Conservation (phyloP, 35 echinoderm and acorn worm genomes). For the Stichopus chloronotus region DNA sequence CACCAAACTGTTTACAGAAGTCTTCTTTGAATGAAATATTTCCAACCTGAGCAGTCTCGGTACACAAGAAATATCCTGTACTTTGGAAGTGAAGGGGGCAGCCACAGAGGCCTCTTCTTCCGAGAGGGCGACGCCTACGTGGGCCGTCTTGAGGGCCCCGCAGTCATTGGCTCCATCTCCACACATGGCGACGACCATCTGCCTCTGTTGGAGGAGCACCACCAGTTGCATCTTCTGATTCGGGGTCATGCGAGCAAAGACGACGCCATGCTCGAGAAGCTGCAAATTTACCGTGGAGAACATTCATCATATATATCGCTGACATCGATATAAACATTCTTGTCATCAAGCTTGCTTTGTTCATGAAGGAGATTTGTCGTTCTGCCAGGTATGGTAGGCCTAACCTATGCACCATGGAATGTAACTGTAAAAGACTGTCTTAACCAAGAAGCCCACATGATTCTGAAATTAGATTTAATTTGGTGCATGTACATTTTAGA, state of each 20-base stretch:
- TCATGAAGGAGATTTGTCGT: no score
- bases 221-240: conserved; percentile 77
- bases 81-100: conserved; percentile 93
- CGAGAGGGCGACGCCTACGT: conserved; percentile 85
- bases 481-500: no score
- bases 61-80: conserved; percentile 83
- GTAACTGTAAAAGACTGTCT: no score
- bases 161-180: conserved; percentile 97
- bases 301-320: no score
- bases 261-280: conserved; percentile 59
- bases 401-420: no score
- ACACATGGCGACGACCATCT: conserved; percentile 81
- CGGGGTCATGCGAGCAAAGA: conserved; percentile 87
- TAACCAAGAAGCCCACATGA: no score
- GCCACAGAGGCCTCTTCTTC: conserved; percentile 90
- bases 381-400: no score
- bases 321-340: no score
- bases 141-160: conserved; percentile 89
- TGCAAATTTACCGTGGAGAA: not conserved
- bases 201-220: conserved; percentile 58
- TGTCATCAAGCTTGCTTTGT: no score
- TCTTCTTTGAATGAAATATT: no score
- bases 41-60: conserved; percentile 78
- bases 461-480: no score
- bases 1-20: no score